phyloP scores from a whole-genome alignment of 2,888 invertebrate genomes.

The Emmelina monodactyla region DNA sequence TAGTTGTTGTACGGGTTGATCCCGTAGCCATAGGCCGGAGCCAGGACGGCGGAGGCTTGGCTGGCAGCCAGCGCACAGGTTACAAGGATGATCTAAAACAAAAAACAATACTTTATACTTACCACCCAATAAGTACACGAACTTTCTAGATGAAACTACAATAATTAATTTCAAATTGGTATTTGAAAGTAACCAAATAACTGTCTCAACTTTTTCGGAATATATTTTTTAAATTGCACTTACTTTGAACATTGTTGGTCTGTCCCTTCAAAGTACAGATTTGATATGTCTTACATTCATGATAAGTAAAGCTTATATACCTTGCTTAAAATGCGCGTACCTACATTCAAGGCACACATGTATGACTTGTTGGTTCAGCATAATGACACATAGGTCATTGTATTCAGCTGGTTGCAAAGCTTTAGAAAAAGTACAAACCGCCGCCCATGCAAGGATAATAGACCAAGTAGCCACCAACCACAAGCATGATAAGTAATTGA shows the following conservation, averaged over 20 bases:
- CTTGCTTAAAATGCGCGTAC: slow-evolving; percentile 22
- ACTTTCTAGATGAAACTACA: too few relatives aligned
- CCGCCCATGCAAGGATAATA: neutral
- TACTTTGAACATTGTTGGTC: slow-evolving; percentile 48
- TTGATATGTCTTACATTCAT: slow-evolving; percentile 28
- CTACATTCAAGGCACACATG: slow-evolving; percentile 21
- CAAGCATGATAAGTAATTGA: too few relatives aligned
- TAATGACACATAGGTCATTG: slow-evolving; percentile 1
- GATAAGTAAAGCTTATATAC: slow-evolving; percentile 42
- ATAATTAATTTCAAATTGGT: too few relatives aligned
- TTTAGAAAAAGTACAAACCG: slow-evolving; percentile 9
- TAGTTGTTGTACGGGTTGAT: slow-evolving; percentile 51
- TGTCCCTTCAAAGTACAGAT: slow-evolving; percentile 29
- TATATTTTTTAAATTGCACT: slow-evolving; percentile 19
- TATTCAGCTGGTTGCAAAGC: slow-evolving; percentile 4
- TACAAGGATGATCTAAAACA: slow-evolving; percentile 29
- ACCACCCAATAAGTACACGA: neutral
- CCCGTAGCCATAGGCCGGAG: slow-evolving; percentile 39
- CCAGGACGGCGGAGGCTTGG: slow-evolving; percentile 32
- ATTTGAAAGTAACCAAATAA: too few relatives aligned
- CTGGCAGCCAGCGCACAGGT: slow-evolving; percentile 30
- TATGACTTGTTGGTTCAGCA: slow-evolving; percentile 16
- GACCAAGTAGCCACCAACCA: too few relatives aligned
- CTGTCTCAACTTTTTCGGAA: neutral
- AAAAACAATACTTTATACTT: neutral